phyloP scores from a whole-genome alignment of 1,140 invertebrate genomes.

The Eubasilissa regina region DNA sequence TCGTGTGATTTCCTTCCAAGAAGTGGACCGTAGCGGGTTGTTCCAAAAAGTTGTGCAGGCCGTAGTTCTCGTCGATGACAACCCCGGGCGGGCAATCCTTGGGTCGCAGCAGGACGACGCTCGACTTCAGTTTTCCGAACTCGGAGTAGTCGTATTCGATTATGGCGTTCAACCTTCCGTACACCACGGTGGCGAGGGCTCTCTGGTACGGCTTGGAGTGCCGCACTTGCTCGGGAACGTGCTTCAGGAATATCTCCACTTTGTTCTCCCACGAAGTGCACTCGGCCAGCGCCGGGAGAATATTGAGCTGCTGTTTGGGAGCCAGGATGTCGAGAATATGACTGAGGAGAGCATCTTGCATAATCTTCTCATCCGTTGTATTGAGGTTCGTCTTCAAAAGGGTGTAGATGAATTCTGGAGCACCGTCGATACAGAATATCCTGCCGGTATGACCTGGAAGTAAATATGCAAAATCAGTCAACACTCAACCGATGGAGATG shows the following conservation, averaged over 20 bases:
- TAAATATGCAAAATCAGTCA: too few relatives aligned
- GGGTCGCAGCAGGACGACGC: slow-evolving; percentile 78
- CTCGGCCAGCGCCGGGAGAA: slow-evolving; percentile 71
- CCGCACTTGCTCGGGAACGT: slow-evolving; percentile 62
- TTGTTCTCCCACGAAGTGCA: slow-evolving; percentile 72
- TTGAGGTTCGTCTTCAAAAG: slow-evolving; percentile 66
- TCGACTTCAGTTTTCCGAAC: slow-evolving; percentile 71
- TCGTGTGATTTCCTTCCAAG: slow-evolving; percentile 81
- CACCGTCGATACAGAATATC: slow-evolving; percentile 74
- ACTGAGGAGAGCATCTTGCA: slow-evolving; percentile 74
- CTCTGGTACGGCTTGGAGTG: slow-evolving; percentile 72
- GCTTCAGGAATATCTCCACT: slow-evolving; percentile 64
- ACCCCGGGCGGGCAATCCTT: slow-evolving; percentile 69
- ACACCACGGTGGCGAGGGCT: slow-evolving; percentile 69
- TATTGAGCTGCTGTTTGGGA: slow-evolving; percentile 70
- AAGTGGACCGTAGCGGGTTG: slow-evolving; percentile 71
- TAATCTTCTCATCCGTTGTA: slow-evolving; percentile 67
- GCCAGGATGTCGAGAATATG: slow-evolving; percentile 71
- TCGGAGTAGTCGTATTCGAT: slow-evolving; percentile 66
- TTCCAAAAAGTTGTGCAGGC: slow-evolving; percentile 72
- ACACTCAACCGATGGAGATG: too few relatives aligned
- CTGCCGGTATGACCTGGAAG: slow-evolving; percentile 70
- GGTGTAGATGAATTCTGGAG: slow-evolving; percentile 73
- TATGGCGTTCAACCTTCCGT: slow-evolving; percentile 74
- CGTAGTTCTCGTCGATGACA: slow-evolving; percentile 77